phyloP scores from a whole-genome alignment of 1,140 invertebrate species.

The Diploscapter pachys region DNA sequence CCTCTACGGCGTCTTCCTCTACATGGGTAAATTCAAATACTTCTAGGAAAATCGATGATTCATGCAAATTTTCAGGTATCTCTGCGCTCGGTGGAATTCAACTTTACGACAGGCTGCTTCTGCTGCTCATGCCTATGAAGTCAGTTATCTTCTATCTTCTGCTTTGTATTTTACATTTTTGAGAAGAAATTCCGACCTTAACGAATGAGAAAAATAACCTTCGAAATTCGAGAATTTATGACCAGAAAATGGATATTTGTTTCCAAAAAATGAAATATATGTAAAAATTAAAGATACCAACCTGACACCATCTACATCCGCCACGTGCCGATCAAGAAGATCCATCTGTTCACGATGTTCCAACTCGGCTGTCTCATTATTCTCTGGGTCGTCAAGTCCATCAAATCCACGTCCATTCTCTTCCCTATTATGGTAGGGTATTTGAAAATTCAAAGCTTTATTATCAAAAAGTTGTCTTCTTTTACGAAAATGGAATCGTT shows the following conservation, averaged over 20 bases:
- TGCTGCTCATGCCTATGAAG: slow-evolving; percentile 96
- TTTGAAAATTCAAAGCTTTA: slow-evolving; percentile 9
- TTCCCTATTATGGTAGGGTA: slow-evolving; percentile 89
- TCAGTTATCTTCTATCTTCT: background rate
- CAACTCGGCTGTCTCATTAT: slow-evolving; percentile 85
- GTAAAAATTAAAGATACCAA: slow-evolving; percentile 69
- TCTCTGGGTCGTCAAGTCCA: slow-evolving; percentile 92
- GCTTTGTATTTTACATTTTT: too few species aligned
- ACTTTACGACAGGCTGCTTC: slow-evolving; percentile 88
- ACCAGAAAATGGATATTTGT: too few species aligned
- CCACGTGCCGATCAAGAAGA: slow-evolving; percentile 84
- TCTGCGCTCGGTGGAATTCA: slow-evolving; percentile 78
- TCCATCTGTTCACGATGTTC: slow-evolving; percentile 90
- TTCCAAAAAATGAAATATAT: too few species aligned
- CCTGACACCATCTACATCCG: slow-evolving; percentile 95
- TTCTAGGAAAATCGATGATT: too few species aligned
- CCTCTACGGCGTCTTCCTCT: slow-evolving; percentile 94
- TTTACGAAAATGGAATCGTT: too few species aligned
- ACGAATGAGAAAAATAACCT: too few species aligned
- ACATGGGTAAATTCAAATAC: slow-evolving; percentile 74
- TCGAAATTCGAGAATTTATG: too few species aligned
- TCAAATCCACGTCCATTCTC: slow-evolving; percentile 84
- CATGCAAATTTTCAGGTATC: slow-evolving; percentile 61
- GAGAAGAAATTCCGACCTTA: too few species aligned
- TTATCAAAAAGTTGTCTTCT: slow-evolving; percentile 2